Percentiles rank a stretch among this genome's conserved stretches.
Conservation (phyloP, 2,113 vertebrate genomes). For the Scytalopus superciliaris region DNA sequence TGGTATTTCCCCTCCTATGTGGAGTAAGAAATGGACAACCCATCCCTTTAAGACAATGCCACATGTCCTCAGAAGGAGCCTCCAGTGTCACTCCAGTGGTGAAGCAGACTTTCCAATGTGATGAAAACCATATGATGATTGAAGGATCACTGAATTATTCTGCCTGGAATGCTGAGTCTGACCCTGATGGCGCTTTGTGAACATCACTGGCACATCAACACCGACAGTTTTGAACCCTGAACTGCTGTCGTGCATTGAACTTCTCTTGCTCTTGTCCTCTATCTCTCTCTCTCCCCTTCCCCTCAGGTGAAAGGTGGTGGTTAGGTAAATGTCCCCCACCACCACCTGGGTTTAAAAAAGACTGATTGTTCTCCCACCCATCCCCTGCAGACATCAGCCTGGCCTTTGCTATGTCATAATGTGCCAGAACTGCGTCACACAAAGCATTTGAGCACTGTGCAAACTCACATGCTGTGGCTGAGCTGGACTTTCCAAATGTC, state of each 20-base stretch:
- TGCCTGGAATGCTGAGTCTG: conserved; percentile 48
- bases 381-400: not conserved
- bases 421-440: not conserved
- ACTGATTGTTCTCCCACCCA: not conserved
- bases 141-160: conserved; percentile 36
- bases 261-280: not conserved
- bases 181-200: not conserved
- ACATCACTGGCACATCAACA: conserved; percentile 27
- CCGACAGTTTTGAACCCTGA: conserved; percentile 58
- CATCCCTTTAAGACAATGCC: conserved; percentile 12
- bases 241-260: conserved; percentile 4
- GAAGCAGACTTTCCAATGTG: not conserved
- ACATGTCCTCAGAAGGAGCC: not conserved
- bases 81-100: not conserved
- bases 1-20: not conserved
- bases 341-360: not conserved
- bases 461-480: not conserved
- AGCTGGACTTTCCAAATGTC: not conserved
- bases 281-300: not conserved
- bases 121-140: conserved; percentile 49
- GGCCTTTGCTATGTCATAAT: fast-evolving
- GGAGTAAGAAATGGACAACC: not conserved
- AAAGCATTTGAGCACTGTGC: not conserved
- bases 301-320: not conserved
- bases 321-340: not conserved